These are phyloP conservation scores for Papilio protenor DNA, from an alignment of 2,888 invertebrate genomes.

Conservation along the genomic window DNA sequence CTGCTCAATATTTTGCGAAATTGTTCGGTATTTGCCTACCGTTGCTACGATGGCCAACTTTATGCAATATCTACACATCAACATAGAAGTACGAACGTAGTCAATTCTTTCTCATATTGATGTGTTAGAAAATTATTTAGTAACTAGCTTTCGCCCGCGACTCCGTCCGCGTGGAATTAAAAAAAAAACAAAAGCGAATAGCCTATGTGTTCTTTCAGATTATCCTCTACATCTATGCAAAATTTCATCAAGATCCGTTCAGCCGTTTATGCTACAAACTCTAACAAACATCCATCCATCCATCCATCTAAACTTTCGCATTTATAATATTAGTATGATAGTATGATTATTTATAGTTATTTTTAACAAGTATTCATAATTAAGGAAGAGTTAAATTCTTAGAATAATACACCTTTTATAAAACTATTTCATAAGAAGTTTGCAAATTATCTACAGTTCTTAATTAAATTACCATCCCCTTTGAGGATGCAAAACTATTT, in stretches of 20 bases:
- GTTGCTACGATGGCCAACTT: not conserved
- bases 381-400: not conserved
- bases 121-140: not conserved
- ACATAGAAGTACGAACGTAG: not conserved
- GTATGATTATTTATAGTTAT: too few relatives aligned
- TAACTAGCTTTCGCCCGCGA: too few relatives aligned
- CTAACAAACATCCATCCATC: too few relatives aligned
- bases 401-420: not conserved
- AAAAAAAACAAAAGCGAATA: too few relatives aligned
- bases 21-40: slow-evolving; percentile 40
- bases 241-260: too few relatives aligned
- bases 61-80: not conserved
- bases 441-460: not conserved
- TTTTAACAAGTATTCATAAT: too few relatives aligned
- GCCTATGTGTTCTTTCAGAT: too few relatives aligned
- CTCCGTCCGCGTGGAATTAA: too few relatives aligned
- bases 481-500: slow-evolving; percentile 12
- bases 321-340: too few relatives aligned
- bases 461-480: slow-evolving; percentile 11
- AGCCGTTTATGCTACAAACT: too few relatives aligned
- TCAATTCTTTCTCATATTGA: not conserved
- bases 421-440: not conserved
- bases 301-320: too few relatives aligned
- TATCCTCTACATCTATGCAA: too few relatives aligned
- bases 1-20: slow-evolving; percentile 59